These are phyloP conservation scores for Megaceryle maxima DNA, from an alignment of 2,113 vertebrate species.

Conservation along the genomic window DNA sequence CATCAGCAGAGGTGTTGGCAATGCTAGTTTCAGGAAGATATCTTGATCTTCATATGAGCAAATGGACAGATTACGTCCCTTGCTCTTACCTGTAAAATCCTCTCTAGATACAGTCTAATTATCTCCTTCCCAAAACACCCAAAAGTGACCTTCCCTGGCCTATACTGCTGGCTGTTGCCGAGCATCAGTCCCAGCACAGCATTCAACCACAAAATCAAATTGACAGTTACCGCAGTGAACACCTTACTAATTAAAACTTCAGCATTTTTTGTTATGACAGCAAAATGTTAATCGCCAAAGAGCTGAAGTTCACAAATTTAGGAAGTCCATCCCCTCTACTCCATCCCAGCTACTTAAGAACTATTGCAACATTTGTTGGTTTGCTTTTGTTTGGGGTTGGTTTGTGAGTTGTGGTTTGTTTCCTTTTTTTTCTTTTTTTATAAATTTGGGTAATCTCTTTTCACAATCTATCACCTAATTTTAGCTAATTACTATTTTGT, in stretches of 20 bases:
- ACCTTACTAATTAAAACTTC: neutral
- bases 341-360: neutral
- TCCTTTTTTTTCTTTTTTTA: too few relatives aligned
- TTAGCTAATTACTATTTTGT: neutral
- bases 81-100: neutral
- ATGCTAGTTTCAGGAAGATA: neutral
- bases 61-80: neutral
- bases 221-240: neutral
- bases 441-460: neutral
- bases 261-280: neutral
- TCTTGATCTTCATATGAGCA: fast-evolving
- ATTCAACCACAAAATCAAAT: neutral
- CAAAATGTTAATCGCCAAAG: neutral
- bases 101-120: neutral
- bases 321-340: too few relatives aligned
- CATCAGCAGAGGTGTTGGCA: neutral
- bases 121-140: neutral
- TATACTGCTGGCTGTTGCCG: neutral
- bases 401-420: too few relatives aligned
- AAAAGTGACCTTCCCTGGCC: neutral
- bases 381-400: too few relatives aligned
- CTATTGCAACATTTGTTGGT: neutral
- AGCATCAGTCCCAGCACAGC: neutral
- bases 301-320: neutral
- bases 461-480: neutral